These are phyloP conservation scores for Parus major DNA, from an alignment of 2,113 vertebrate genomes.

Conservation along the genomic window DNA sequence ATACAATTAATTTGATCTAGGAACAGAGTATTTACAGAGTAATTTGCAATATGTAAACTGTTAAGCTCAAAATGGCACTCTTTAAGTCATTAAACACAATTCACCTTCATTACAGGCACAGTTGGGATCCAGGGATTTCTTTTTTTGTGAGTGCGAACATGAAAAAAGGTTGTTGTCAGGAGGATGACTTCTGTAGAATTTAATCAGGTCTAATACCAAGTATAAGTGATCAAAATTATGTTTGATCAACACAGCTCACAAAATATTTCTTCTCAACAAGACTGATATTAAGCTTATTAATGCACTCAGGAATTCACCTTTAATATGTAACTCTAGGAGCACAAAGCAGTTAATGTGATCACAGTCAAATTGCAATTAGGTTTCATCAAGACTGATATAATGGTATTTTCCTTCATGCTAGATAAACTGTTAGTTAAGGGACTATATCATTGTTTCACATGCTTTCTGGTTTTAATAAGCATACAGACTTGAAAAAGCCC, in stretches of 20 bases:
- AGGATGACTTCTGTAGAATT: slow-evolving; percentile 18
- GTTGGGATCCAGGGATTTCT: slow-evolving; percentile 40
- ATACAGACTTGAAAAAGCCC: not conserved
- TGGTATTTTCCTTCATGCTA: slow-evolving; percentile 58
- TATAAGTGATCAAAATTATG: slow-evolving; percentile 37
- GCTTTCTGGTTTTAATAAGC: slow-evolving; percentile 54
- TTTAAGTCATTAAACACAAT: slow-evolving; percentile 62
- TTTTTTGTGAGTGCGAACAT: not conserved
- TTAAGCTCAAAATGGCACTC: slow-evolving; percentile 53
- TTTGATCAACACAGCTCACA: slow-evolving; percentile 40
- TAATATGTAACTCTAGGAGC: slow-evolving; percentile 19
- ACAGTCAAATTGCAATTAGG: slow-evolving; percentile 42
- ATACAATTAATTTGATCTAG: slow-evolving; percentile 49
- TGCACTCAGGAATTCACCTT: slow-evolving; percentile 33
- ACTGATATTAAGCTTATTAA: slow-evolving; percentile 1
- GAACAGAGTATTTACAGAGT: slow-evolving; percentile 50
- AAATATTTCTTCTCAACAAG: slow-evolving; percentile 15
- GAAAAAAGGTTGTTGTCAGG: not conserved
- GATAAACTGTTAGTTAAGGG: slow-evolving; percentile 62
- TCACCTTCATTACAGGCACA: slow-evolving; percentile 65
- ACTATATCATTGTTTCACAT: slow-evolving; percentile 29
- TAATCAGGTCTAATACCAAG: slow-evolving; percentile 30
- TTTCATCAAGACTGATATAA: slow-evolving; percentile 44
- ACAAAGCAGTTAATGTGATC: slow-evolving; percentile 54
- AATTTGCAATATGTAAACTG: slow-evolving; percentile 51